Conservation (phyloP, 2,888 invertebrate species). For the Dioctria linearis region DNA sequence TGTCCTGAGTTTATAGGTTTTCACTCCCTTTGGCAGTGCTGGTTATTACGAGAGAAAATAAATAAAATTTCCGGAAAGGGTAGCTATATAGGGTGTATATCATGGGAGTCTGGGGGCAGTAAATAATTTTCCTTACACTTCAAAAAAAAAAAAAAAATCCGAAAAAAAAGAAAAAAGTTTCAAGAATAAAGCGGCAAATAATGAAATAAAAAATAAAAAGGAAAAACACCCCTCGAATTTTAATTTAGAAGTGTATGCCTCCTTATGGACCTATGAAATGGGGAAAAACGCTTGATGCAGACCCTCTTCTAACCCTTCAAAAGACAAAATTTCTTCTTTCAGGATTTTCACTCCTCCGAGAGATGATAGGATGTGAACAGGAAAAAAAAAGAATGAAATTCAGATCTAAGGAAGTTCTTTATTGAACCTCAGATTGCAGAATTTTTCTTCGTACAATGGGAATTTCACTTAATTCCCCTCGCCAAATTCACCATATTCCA, state of each 20-base stretch:
- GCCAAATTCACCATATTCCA: too few relatives aligned
- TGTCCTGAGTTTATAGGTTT: slow-evolving; percentile 37
- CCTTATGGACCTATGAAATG: not conserved
- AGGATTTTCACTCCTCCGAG: not conserved
- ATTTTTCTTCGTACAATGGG: too few relatives aligned
- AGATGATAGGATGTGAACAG: not conserved
- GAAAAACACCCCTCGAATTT: not conserved
- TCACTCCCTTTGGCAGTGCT: not conserved
- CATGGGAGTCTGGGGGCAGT: not conserved
- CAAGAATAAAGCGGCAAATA: not conserved
- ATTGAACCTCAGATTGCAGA: too few relatives aligned
- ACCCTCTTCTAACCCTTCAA: not conserved
- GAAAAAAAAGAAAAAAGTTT: not conserved
- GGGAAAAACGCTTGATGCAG: not conserved
- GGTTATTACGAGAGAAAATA: slow-evolving; percentile 32
- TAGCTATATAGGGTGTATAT: not conserved
- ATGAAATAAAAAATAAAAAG: not conserved
- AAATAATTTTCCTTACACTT: not conserved
- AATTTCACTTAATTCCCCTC: too few relatives aligned
- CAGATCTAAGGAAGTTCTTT: not conserved
- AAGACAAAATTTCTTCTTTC: not conserved
- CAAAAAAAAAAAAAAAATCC: not conserved
- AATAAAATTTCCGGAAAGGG: slow-evolving; percentile 37
- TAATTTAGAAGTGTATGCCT: slow-evolving; percentile 1
- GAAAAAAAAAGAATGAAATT: not conserved